Base-by-base conservation (phyloP, 2,113 vertebrate genomes). In the Gadus chalcogrammus region DNA sequence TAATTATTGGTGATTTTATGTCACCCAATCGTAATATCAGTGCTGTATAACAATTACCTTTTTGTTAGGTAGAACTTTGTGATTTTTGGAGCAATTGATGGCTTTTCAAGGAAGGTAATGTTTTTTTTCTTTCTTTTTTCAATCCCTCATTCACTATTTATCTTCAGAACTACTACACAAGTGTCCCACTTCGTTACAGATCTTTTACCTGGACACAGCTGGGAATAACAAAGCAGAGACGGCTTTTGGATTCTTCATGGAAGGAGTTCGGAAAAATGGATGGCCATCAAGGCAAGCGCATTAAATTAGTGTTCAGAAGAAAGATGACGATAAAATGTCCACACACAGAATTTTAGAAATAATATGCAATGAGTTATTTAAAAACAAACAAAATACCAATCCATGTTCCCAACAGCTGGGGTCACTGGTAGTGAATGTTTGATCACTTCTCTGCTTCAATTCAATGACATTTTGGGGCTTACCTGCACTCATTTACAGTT, bases 61-160 rank as follows among this genome's bases (percentile, higher is more conserved):
- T 64, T 20, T 65, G 31, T 65, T 42, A 75, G 73, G 67, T 75
- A 70, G 67, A 69, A 75, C 73, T 69, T 70, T 59, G 60, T 65
- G 15, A 60, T 75, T 59, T 75, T 75, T 59, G 61, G 61, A 17
- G 61, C 24, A 56, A 69, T 65, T 31, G 67, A 74, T 69, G 61
- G 67, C 3, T 69, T 66, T 38, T 75, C 74, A 31, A 59, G 58
- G 60, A 75, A 75, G 68, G 64, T 66, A 61, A n/a, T 8, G 1
- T 65, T 18, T 17, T 60, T 69, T 27, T 28, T 61, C 20, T 20
- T 20, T 20, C 20, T n/a, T 42, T 69, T 20, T 61, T 69, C 58
- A 67, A 15, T 24, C 60, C 20, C 60, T 61, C n/a, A 61, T 61
- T 61, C 60, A 67, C 5, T 24, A 53, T 59, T 59, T 22, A 59